Evolutionary conservation across 2,888 invertebrate species (phyloP).

Genomic region (Dynastes grantii): DNA sequence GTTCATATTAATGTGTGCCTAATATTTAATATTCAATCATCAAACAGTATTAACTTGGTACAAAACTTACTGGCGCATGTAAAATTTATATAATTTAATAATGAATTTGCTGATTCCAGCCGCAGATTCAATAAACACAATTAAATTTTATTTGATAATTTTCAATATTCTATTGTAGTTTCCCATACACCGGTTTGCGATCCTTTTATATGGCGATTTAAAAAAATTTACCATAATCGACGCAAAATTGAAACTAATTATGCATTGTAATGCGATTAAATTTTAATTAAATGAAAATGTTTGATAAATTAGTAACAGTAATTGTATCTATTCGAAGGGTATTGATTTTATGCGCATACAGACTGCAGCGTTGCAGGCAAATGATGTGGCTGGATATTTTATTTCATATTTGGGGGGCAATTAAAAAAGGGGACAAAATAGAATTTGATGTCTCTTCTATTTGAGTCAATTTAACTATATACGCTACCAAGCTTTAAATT

Average conservation of each 20-base stretch:
- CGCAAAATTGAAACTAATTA: slow-evolving; percentile 21
- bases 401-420: no score
- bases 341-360: slow-evolving; percentile 3
- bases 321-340: not conserved
- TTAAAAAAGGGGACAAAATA: no score
- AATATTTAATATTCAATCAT: not conserved
- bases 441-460: no score
- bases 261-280: slow-evolving; percentile 20
- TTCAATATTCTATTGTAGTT: not conserved
- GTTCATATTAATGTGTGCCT: not conserved
- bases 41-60: not conserved
- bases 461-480: no score
- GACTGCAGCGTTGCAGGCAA: not conserved
- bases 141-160: slow-evolving; percentile 25
- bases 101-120: not conserved
- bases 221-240: slow-evolving; percentile 1
- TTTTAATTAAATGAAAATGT: slow-evolving; percentile 37
- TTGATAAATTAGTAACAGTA: slow-evolving; percentile 17
- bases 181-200: no score
- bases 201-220: no score
- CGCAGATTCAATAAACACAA: not conserved
- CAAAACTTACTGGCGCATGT: not conserved
- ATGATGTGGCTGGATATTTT: no score
- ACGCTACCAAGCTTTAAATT: no score
- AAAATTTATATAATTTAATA: slow-evolving; percentile 10